A percentile compares a stretch with the other conserved stretches of the same genome.
phyloP scores from a whole-genome alignment of 2,797 vertebrate genomes.

The Masticophis lateralis region DNA sequence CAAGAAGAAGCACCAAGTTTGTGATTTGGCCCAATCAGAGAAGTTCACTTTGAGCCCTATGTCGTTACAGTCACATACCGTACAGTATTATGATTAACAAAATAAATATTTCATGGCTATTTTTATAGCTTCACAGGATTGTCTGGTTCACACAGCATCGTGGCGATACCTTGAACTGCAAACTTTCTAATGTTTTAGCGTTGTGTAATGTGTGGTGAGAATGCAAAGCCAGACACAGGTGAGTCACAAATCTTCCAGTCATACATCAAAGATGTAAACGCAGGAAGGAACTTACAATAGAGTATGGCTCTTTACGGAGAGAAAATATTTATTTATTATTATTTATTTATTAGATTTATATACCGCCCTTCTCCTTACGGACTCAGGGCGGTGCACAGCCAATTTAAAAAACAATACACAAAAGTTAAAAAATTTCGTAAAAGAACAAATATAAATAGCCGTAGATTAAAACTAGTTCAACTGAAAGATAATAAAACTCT shows the following conservation, averaged over 20 bases:
- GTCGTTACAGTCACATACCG: not conserved
- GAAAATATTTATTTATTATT: not conserved
- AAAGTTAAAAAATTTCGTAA: too few species aligned
- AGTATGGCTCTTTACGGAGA: not conserved
- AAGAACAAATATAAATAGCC: too few species aligned
- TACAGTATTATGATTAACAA: not conserved
- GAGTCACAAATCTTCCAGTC: not conserved
- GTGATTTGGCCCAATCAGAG: not conserved
- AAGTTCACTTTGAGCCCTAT: not conserved
- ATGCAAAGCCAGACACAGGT: not conserved
- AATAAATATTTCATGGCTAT: not conserved
- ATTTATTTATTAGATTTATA: too few species aligned
- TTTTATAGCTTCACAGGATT: not conserved
- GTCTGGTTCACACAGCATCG: not conserved
- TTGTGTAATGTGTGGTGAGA: not conserved
- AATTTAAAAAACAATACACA: too few species aligned
- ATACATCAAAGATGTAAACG: not conserved
- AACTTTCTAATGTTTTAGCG: not conserved
- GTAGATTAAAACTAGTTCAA: too few species aligned
- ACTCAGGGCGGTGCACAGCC: too few species aligned
- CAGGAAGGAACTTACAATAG: not conserved
- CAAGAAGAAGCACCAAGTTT: not conserved
- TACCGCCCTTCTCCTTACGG: too few species aligned
- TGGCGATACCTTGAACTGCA: not conserved
- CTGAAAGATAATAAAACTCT: too few species aligned